Percentiles rank a stretch among this genome's conserved stretches.
These are phyloP conservation scores for rat (Rattus norvegicus) DNA, from an alignment of 2,113 vertebrate species.

Conservation along the genomic window GRCr8 NC_086039.1:112153001-112153500, in stretches of 20 bases:
- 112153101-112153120: neutral
- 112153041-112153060: neutral
- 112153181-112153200: neutral
- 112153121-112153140: constrained; percentile 28
- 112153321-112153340: constrained; percentile 32
- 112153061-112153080: neutral
- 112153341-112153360: constrained; percentile 30
- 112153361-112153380: neutral
- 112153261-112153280: neutral
- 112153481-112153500: neutral
- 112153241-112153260: neutral
- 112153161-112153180: neutral
- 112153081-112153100: constrained; percentile 17
- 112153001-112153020: neutral
- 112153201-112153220: neutral
- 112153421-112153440: neutral
- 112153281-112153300: neutral
- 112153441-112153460: constrained; percentile 39
- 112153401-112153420: constrained; percentile 42
- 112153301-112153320: neutral
- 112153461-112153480: constrained; percentile 24
- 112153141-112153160: constrained; percentile 24
- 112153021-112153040: neutral
- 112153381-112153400: neutral
- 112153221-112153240: neutral